Base-by-base conservation (phyloP, 2,888 invertebrate species). In the Podabrus alpinus region DNA sequence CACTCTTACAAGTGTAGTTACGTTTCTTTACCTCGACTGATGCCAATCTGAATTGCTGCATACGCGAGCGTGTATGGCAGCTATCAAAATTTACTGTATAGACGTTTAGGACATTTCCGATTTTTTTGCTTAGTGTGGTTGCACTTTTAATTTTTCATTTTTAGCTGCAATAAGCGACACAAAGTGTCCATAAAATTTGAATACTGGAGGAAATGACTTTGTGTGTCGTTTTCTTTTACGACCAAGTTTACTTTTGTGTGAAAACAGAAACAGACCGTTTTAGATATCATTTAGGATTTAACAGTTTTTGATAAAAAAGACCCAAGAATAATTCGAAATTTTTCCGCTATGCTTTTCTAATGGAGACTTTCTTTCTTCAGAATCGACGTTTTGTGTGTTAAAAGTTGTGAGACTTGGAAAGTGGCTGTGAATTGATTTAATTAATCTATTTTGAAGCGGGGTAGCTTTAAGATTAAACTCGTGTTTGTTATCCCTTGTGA, bases 1-100 rank as follows among this genome's bases (percentile, higher is more conserved):
- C 76, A 76, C 73, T 76, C 73, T 73, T 73, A 76, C 76, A 76
- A 76, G 76, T 73, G 76, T 76, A 75, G 68, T 68, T 72, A 67
- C 62, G 75, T 70, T 66, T 25, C 24, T 70, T 72, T 72, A 61
- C 72, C 70, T 72, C 71, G 59, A 60, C 67, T 68, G 66, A 61
- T 68, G 61, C 59, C 69, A 72, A 75, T 72, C 72, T 72, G 60
- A 25, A 64, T 16, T 60, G 68, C 62, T 45, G n/a, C 21, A 29
- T 71, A 75, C 64, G 16, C 24, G 60, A 19, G 68, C 66, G 45
- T 45, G 45, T 13, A 45, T 59, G 66, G 68, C 71, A 68, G 59
- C 67, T 61, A 72, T 72, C 19, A 72, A 72, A 69, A 72, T 75
- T 75, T 75, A 71, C 60, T 15, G 71, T 75, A 71, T 69, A 15